A percentile compares a stretch with the other conserved stretches of the same genome.
Conservation (phyloP, 2,113 vertebrate species). For the Monopterus albus region DNA sequence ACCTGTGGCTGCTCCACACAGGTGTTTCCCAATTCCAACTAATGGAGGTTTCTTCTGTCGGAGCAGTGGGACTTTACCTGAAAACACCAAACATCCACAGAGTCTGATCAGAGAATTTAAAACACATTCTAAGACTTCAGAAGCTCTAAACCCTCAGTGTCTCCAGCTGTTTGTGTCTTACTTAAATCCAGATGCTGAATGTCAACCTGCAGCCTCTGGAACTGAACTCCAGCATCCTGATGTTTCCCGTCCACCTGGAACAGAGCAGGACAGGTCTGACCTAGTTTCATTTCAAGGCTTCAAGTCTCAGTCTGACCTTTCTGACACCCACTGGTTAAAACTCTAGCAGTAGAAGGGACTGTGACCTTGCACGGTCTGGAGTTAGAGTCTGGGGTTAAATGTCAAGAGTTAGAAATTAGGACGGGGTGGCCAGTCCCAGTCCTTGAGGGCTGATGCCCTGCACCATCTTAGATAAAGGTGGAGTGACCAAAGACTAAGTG, state of each 20-base stretch:
- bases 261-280: conserved; percentile 4
- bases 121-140: neutral
- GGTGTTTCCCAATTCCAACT: conserved; percentile 94
- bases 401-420: too few relatives aligned
- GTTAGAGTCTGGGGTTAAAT: too few relatives aligned
- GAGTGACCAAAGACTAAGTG: too few relatives aligned
- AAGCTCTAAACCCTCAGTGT: neutral
- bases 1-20: conserved; percentile 98
- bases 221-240: conserved; percentile 81
- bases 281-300: neutral
- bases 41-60: conserved; percentile 83
- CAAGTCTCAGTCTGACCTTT: too few relatives aligned
- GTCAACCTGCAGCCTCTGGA: conserved; percentile 95
- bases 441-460: too few relatives aligned
- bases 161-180: conserved; percentile 73
- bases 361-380: too few relatives aligned
- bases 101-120: neutral
- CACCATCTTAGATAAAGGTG: too few relatives aligned
- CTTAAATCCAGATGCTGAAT: conserved; percentile 95
- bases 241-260: conserved; percentile 95
- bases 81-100: neutral
- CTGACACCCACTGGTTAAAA: too few relatives aligned
- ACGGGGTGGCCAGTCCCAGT: too few relatives aligned
- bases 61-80: conserved; percentile 88
- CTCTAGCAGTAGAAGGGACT: too few relatives aligned